phyloP scores from a whole-genome alignment of 2,888 invertebrate genomes.

The Lepidochrysops patricia region DNA sequence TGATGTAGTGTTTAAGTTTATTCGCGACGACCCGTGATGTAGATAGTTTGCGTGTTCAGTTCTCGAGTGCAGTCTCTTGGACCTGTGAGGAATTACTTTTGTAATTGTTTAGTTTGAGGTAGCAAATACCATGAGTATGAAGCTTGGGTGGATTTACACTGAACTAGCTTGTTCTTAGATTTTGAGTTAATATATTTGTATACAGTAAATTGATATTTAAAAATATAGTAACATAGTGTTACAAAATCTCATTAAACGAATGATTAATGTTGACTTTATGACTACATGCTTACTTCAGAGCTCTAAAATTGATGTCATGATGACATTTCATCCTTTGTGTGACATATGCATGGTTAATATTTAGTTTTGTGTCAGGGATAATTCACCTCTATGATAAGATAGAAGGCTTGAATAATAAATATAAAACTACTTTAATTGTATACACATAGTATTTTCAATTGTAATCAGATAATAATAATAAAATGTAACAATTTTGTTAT shows the following conservation, averaged over 20 bases:
- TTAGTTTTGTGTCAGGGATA: background rate
- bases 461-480: constrained; percentile 4
- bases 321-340: background rate
- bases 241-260: background rate
- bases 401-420: constrained; percentile 10
- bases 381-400: background rate
- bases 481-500: background rate
- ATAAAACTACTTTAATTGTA: constrained; percentile 7
- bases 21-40: constrained; percentile 6
- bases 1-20: constrained; percentile 37
- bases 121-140: background rate
- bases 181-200: background rate
- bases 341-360: background rate
- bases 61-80: constrained; percentile 7
- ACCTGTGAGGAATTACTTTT: background rate
- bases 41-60: background rate
- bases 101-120: background rate
- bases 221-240: background rate
- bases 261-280: background rate
- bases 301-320: too few species aligned
- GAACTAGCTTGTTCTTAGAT: background rate
- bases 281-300: too few species aligned
- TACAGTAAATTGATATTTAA: background rate
- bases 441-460: constrained; percentile 12
- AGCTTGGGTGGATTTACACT: background rate